phyloP scores from a whole-genome alignment of 2,113 vertebrate species.

The Calyptommatus sinebrachiatus region DNA sequence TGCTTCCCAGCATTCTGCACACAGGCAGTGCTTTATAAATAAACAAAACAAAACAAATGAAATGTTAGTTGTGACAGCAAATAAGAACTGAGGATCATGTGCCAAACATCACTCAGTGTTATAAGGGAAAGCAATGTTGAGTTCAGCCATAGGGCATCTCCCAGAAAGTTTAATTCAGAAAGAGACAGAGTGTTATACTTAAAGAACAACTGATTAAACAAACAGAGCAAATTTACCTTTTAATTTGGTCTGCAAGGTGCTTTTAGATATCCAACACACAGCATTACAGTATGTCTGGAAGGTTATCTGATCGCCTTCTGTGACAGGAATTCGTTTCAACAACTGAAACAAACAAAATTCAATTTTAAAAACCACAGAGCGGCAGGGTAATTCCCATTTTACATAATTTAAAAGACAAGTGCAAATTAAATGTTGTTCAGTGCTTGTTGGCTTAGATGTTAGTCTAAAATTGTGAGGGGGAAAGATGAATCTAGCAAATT shows the following conservation, averaged over 20 bases:
- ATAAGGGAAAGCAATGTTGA: background rate
- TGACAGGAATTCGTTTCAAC: constrained; percentile 45
- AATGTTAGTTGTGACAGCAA: constrained; percentile 14
- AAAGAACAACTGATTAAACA: background rate
- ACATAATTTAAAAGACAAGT: background rate
- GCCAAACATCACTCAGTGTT: background rate
- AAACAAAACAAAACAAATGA: too few species aligned
- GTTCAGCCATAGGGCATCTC: background rate
- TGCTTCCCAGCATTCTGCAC: too few species aligned
- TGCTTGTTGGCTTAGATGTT: background rate
- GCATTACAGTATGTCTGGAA: constrained; percentile 53
- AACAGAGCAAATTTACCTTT: constrained; percentile 24
- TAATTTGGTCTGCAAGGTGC: constrained; percentile 43
- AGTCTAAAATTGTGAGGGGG: background rate
- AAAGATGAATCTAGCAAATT: background rate
- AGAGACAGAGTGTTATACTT: background rate
- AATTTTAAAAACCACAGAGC: background rate
- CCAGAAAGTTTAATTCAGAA: background rate
- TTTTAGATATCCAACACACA: constrained; percentile 44
- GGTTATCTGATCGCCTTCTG: constrained; percentile 30
- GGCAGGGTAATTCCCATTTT: background rate
- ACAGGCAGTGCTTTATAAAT: too few species aligned
- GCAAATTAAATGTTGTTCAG: too few species aligned
- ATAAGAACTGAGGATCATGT: background rate
- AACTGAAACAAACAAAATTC: constrained; percentile 30